Base-by-base conservation (phyloP, 2,113 vertebrate species). In the Chaetops frenatus region DNA sequence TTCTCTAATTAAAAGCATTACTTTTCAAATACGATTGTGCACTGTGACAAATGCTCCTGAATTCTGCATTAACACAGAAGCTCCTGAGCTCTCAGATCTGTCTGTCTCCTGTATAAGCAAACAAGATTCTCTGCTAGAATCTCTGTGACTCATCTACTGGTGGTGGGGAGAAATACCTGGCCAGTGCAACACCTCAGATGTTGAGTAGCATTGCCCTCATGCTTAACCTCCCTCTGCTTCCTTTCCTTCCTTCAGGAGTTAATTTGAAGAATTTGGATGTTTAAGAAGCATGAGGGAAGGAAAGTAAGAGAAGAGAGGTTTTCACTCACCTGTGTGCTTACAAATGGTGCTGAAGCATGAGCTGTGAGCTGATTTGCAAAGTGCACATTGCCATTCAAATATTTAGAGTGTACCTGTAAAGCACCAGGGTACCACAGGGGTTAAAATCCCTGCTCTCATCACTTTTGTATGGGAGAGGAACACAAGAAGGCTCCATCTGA, bases 1-100 rank as follows among this genome's bases (percentile, higher is more conserved):
- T 84, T 45, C 45, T 84, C 81, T 66, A 90, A 90, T 95, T 92
- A 93, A 93, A 82, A 96, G 19, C 71, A 70, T 90, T 86, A 83
- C 56, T 87, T 97, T 90, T 91, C 88, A 71, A 80, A 81, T 47
- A 50, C 21, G 40, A 54, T 5, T 12, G 45, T 79, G 36, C 65
- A 36, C 45, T 62, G 40, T 87, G 65, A 71, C 44, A 90, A 88
- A 29, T 1, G 6, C 58, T 54, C 25, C 29, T n/a, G 48, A 65
- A 71, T 76, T 54, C 83, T 60, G 47, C 44, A 17, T 54, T 64
- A 76, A 42, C 36, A 72, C 27, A 54, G 45, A 48, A 74, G 92
- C 60, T 96, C 36, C 62, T 22, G 16, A 86, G 44, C 73, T 76
- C 72, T 92, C 54, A 10, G 35, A 36, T 38, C 28, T 31, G 66